A percentile compares a stretch with the other conserved stretches of the same genome.
Conservation (phyloP, 2,113 vertebrate species). For the Verasper variegatus region DNA sequence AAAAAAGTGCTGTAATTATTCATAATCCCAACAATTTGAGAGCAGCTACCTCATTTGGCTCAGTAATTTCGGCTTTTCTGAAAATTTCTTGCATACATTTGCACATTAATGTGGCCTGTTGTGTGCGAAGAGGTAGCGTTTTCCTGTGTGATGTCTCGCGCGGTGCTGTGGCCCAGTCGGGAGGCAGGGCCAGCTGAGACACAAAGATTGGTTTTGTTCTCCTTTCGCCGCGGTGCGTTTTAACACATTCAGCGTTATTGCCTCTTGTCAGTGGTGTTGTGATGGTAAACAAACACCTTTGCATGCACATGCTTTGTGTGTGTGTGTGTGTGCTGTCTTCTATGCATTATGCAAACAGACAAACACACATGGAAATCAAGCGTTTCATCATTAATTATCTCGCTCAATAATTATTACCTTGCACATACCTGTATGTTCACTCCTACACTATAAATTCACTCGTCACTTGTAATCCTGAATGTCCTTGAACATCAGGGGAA, state of each 20-base stretch:
- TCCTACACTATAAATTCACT: neutral
- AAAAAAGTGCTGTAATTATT: conserved; percentile 96
- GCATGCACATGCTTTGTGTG: neutral
- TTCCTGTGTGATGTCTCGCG: conserved; percentile 96
- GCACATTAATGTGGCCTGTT: conserved; percentile 99
- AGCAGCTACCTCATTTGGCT: conserved; percentile 88
- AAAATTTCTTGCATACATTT: conserved; percentile 99
- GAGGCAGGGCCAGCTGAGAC: conserved; percentile 97
- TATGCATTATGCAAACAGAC: neutral
- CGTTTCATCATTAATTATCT: conserved; percentile 20
- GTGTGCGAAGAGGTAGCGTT: conserved; percentile 93
- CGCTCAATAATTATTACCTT: conserved; percentile 21
- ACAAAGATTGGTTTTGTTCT: conserved; percentile 99
- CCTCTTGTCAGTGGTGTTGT: conserved; percentile 67
- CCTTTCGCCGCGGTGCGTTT: conserved; percentile 91
- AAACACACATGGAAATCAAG: neutral
- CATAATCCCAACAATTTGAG: conserved; percentile 99
- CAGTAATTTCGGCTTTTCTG: conserved; percentile 80
- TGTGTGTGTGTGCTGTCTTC: neutral
- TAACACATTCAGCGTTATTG: conserved; percentile 93
- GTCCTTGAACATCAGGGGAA: conserved; percentile 11
- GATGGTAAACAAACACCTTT: conserved; percentile 69
- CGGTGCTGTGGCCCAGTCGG: conserved; percentile 96
- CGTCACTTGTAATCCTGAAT: neutral
- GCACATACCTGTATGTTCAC: conserved; percentile 9